Evolutionary conservation across 2,797 vertebrate species (phyloP).

Genomic region (Simalia tracyae): DNA sequence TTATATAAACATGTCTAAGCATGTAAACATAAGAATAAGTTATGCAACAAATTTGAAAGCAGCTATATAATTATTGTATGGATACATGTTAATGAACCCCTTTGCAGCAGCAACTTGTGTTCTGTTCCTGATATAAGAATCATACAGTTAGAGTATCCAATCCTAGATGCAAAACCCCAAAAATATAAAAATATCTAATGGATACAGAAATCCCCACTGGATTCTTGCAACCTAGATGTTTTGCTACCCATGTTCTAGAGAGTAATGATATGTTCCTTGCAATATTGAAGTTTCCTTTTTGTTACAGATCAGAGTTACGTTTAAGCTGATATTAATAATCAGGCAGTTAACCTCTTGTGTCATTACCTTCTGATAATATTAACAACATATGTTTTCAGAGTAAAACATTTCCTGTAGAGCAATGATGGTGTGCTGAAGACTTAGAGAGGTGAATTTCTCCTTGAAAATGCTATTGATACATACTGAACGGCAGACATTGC

Average conservation of each 20-base stretch:
- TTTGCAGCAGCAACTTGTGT: background rate
- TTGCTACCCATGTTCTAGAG: background rate
- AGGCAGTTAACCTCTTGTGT: background rate
- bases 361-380: background rate
- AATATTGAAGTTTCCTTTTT: background rate
- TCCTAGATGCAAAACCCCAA: background rate
- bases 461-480: no score
- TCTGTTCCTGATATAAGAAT: accelerated
- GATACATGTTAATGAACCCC: accelerated
- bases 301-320: background rate
- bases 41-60: background rate
- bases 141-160: background rate
- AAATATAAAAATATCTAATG: background rate
- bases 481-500: no score
- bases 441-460: no score
- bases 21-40: background rate
- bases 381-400: background rate
- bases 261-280: background rate
- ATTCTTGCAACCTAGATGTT: background rate
- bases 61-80: background rate
- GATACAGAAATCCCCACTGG: background rate
- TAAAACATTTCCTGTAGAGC: background rate
- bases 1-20: background rate
- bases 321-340: background rate
- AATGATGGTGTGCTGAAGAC: background rate